Conservation (phyloP, 2,113 vertebrate species). For the Cyprinodon variegatus region DNA sequence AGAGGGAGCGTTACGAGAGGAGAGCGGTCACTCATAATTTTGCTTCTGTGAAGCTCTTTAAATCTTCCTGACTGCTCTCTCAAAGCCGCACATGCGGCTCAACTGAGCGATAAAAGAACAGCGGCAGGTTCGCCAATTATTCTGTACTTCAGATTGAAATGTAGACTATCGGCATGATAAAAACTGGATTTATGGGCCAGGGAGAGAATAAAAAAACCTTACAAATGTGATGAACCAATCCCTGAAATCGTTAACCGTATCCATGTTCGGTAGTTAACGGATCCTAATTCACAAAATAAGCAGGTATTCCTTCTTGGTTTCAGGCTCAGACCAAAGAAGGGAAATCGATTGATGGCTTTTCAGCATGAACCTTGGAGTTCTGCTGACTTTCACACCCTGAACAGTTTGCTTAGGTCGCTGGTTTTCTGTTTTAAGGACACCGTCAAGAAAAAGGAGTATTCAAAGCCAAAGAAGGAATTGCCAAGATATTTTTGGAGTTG, state of each 20-base stretch:
- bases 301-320: not conserved
- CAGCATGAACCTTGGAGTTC: not conserved
- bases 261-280: conserved; percentile 7
- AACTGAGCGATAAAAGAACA: conserved; percentile 46
- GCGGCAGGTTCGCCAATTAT: conserved; percentile 36
- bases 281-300: not conserved
- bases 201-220: not conserved
- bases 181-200: conserved; percentile 25
- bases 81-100: conserved; percentile 46
- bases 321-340: not conserved
- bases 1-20: conserved; percentile 58
- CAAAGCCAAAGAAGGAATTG: not conserved
- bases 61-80: conserved; percentile 66
- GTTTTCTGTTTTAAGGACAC: not conserved
- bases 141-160: conserved; percentile 59
- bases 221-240: conserved; percentile 13
- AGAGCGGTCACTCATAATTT: conserved; percentile 74
- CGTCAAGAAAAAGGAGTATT: not conserved
- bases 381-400: not conserved
- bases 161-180: conserved; percentile 41
- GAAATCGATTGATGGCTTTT: too few relatives aligned
- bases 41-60: conserved; percentile 63
- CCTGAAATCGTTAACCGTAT: conserved; percentile 2
- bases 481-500: not conserved
- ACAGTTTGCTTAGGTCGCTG: not conserved